A percentile compares a stretch with the other conserved stretches of the same genome.
Evolutionary conservation across 2,797 vertebrate species (phyloP).

Genomic region (Todus mexicanus): DNA sequence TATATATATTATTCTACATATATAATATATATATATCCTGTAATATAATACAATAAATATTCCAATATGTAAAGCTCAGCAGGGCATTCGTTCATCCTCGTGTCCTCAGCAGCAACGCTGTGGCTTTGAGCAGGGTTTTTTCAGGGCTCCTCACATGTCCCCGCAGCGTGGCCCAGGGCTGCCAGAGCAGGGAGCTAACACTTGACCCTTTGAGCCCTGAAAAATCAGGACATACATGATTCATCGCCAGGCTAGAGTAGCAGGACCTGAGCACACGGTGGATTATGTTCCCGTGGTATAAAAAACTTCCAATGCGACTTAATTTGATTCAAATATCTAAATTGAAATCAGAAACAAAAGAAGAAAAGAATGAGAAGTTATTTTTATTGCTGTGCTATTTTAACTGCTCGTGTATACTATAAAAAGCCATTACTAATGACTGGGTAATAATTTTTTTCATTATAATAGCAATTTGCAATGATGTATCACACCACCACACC

Average conservation of each 20-base stretch:
- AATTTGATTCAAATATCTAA: not conserved
- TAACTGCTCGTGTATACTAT: not conserved
- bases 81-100: not conserved
- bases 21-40: accelerated
- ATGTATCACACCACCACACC: not conserved
- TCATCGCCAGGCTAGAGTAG: not conserved
- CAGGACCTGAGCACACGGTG: accelerated
- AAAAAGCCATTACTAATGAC: not conserved
- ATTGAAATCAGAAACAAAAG: not conserved
- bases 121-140: not conserved
- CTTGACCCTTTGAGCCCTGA: too few species aligned
- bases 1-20: too few species aligned
- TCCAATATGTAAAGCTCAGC: not conserved
- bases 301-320: not conserved
- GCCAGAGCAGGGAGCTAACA: too few species aligned
- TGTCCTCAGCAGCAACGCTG: not conserved
- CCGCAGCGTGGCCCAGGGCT: not conserved
- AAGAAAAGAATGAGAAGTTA: not conserved
- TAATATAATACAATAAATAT: accelerated
- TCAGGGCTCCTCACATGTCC: not conserved
- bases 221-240: too few species aligned
- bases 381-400: not conserved
- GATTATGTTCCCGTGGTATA: too few species aligned
- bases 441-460: not conserved
- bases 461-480: not conserved